Evolutionary conservation across 2,797 vertebrate genomes (phyloP), one percentile per base, ranked within the genome.

Genomic region (Hozukius guyotensis): DNA sequence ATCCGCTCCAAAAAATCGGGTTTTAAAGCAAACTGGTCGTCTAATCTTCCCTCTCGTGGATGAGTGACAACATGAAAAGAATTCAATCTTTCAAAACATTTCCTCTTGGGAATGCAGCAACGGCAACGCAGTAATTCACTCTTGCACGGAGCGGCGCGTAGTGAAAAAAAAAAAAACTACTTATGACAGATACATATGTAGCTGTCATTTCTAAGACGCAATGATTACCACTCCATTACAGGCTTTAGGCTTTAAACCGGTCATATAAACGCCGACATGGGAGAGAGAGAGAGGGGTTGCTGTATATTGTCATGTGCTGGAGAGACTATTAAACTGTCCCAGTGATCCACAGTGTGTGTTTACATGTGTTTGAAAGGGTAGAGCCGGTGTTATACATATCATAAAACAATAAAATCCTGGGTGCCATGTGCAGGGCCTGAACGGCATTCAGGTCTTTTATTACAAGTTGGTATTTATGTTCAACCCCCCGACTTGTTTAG

Each of bases 301-400:
- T 46, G 63, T 77, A 77, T 66, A 69, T 56, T 56, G 63, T 75
- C 72, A 49, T 8, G 53, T 59, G 38, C 79, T 20, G 12, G 6
- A 24, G 62, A 66, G 56, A 38, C 69, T 72, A 74, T 91, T 87
- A 90, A 92, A 80, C 77, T 89, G 81, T 83, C 82, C 6, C 4
- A 5, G 66, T 82, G 84, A 86, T 83, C 77, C 80, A 84, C 71
- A 75, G 75, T 57, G 70, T 88, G 53, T 63, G 72, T 53, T 70
- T 64, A 56, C 49, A 79, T 81, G 71, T 83, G 80, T 85, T 64
- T 81, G 85, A 49, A 68, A 25, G 53, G 25, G 25, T 55, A 4
- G 24, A 20, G 22, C 11, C 9, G n/a, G n/a, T 64, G 55, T 56
- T 86, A 59, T 61, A 68, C 68, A 69, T 74, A 60, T 82, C 77